Conservation (phyloP, 2,888 invertebrate genomes). For the Lamellibrachia columna region DNA sequence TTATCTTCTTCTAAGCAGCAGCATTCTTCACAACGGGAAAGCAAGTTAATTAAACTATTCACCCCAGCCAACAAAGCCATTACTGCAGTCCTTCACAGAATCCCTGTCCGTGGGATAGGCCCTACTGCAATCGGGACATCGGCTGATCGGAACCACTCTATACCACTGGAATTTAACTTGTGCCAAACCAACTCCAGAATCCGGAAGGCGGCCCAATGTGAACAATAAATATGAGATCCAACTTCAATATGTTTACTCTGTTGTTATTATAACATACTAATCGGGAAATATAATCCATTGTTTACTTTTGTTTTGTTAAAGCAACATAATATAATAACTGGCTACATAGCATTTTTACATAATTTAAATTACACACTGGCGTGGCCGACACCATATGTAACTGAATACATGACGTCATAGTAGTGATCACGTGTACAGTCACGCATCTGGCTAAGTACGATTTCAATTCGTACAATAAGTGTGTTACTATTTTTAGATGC, state of each 20-base stretch:
- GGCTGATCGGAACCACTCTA: neutral
- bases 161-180: neutral
- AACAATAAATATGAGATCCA: slow-evolving; percentile 16
- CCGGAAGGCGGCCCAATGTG: neutral
- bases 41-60: neutral
- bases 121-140: neutral
- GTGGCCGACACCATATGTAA: neutral
- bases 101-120: neutral
- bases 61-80: neutral
- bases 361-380: neutral
- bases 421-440: neutral
- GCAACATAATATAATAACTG: neutral
- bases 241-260: neutral
- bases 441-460: too few species aligned
- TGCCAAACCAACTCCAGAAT: neutral
- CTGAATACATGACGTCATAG: neutral
- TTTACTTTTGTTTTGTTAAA: neutral
- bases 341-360: neutral
- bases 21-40: neutral
- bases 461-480: too few species aligned
- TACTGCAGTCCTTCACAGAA: neutral
- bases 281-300: neutral
- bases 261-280: neutral
- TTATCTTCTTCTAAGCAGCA: neutral
- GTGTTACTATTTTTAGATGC: too few species aligned